Conservation (phyloP, 2,888 invertebrate species). For the Drosophila pseudotakahashii region DNA sequence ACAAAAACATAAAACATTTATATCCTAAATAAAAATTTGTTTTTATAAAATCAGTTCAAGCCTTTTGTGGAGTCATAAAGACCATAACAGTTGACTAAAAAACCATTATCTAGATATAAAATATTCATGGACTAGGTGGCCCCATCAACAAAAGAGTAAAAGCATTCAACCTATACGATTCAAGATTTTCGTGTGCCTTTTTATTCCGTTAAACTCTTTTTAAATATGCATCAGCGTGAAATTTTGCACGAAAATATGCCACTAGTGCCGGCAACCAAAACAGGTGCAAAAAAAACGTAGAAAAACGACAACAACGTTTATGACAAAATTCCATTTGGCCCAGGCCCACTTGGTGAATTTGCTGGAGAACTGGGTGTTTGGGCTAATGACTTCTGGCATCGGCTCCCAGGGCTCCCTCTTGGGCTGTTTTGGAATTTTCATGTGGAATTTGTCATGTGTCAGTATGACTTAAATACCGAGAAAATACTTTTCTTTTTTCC, state of each 20-base stretch:
- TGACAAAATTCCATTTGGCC: slow-evolving; percentile 79
- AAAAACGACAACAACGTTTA: slow-evolving; percentile 60
- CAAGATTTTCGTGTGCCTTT: slow-evolving; percentile 20
- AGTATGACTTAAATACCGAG: slow-evolving; percentile 78
- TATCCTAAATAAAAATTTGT: too few relatives aligned
- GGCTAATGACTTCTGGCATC: slow-evolving; percentile 76
- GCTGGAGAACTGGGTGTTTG: slow-evolving; percentile 66
- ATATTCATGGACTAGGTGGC: slow-evolving; percentile 3
- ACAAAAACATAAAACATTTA: too few relatives aligned
- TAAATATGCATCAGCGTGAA: slow-evolving; percentile 77
- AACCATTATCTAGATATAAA: slow-evolving; percentile 1
- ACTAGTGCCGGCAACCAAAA: slow-evolving; percentile 48
- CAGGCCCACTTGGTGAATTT: slow-evolving; percentile 48
- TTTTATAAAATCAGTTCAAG: neutral
- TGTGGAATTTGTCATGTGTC: slow-evolving; percentile 80
- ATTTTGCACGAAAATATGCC: slow-evolving; percentile 76
- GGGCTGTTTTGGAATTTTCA: slow-evolving; percentile 52
- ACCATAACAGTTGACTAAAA: neutral
- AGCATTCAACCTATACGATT: slow-evolving; percentile 2
- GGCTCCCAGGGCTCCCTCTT: slow-evolving; percentile 34
- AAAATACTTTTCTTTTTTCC: slow-evolving; percentile 63
- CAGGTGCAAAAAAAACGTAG: slow-evolving; percentile 1
- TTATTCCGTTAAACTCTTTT: slow-evolving; percentile 33
- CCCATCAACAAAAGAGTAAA: slow-evolving; percentile 1
- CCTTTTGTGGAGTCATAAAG: neutral